These are phyloP conservation scores for Coilia nasus DNA, from an alignment of 2,797 vertebrate species.

Conservation along the genomic window DNA sequence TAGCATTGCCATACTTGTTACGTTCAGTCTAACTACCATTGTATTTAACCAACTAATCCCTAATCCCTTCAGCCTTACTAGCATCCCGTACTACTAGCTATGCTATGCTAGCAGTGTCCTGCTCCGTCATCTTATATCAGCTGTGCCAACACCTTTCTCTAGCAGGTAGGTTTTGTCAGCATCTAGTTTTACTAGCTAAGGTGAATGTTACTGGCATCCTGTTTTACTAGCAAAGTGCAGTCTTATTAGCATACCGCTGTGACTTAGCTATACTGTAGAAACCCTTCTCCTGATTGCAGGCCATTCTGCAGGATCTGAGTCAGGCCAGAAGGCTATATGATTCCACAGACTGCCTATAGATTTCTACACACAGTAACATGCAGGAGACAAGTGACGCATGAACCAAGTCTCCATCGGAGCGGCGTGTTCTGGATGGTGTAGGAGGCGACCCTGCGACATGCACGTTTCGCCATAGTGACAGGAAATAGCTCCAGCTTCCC, in stretches of 20 bases:
- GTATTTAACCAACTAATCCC: too few species aligned
- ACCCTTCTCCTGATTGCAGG: background rate
- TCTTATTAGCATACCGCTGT: background rate
- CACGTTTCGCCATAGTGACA: conserved; percentile 4
- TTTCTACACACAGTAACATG: too few species aligned
- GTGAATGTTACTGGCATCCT: too few species aligned
- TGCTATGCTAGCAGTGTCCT: too few species aligned
- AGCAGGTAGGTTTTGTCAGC: too few species aligned
- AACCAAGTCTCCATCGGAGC: background rate
- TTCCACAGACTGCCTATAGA: background rate
- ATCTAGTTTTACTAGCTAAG: too few species aligned
- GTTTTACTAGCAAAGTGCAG: background rate
- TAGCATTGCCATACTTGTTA: too few species aligned
- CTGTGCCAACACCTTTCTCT: too few species aligned
- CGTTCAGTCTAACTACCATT: too few species aligned
- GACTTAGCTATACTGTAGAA: background rate
- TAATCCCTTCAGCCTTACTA: too few species aligned
- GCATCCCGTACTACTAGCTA: too few species aligned
- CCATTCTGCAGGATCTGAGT: background rate
- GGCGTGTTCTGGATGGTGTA: background rate
- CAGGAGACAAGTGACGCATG: background rate
- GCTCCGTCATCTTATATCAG: too few species aligned
- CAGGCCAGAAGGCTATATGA: background rate
- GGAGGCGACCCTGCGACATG: conserved; percentile 14
- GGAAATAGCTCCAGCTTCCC: conserved; percentile 61